Base-by-base conservation (phyloP, 1,140 invertebrate genomes). In the Drosophila repleta region DNA sequence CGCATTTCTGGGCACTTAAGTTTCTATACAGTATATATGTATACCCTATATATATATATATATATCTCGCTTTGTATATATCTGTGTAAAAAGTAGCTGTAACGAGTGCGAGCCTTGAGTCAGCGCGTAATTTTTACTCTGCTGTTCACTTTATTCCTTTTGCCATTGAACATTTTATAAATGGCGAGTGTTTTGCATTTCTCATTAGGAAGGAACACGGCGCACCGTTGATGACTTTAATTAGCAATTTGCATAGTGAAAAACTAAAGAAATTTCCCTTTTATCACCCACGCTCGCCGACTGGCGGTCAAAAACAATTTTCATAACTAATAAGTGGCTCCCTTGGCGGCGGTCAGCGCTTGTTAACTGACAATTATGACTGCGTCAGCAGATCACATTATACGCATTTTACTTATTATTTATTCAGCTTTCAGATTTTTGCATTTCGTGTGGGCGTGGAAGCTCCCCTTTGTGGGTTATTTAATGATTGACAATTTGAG, bases 1-100 rank as follows among this genome's bases (percentile, higher is more conserved):
- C 82, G 74, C 82, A 87, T 85, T 85, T 87, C 82, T 87, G 82
- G 82, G 82, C 82, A 85, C 82, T 85, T 85, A 85, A 87, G 82
- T 88, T 88, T 87, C 81, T 84, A 74, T 85, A 77, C 67, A 87
- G 57, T 32, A 66, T 29, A 29, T 55, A 63, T 18, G 1, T 46
- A 18, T 46, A 29, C 10, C 7, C 32, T 35, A 35, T 35, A 35
- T 35, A 35, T 35, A 6, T 35, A 35, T 29, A 29, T 29, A 29
- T 24, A 24, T 24, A 2, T 24, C 24, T 24, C 4, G 7, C 29
- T 29, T 8, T 35, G 10, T 35, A 10, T 35, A 3, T 35, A 35
- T 35, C 11, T 35, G 10, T 35, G 32, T 45, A 24, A 4, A 24
- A 8, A 56, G 55, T 57, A 24, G 35, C 52, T 24, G 51, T 65